A percentile compares a stretch with the other conserved stretches of the same genome.
Evolutionary conservation across 2,113 vertebrate species (phyloP).

Genomic region (Cisticola juncidis): DNA sequence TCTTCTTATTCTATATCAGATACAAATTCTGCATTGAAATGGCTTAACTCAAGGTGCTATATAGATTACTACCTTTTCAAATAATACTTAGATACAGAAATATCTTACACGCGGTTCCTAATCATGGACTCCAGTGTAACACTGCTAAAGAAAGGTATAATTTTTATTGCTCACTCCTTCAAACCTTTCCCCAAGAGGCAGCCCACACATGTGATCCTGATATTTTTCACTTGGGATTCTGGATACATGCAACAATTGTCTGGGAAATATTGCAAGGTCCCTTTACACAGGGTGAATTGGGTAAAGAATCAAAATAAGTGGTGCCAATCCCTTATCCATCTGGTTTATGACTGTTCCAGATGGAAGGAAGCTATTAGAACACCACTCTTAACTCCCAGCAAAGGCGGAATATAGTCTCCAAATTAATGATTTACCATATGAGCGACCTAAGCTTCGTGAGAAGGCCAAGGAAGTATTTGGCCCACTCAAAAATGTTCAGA

Average conservation of each 20-base stretch:
- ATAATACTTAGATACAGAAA: neutral
- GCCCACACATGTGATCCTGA: neutral
- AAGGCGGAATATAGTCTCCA: conserved; percentile 31
- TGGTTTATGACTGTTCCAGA: conserved; percentile 64
- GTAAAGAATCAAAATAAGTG: conserved; percentile 49
- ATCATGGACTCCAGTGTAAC: neutral
- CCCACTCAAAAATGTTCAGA: conserved; percentile 67
- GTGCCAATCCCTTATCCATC: conserved; percentile 64
- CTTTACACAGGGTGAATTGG: conserved; percentile 37
- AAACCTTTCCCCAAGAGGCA: neutral
- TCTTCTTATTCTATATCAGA: neutral
- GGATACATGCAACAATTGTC: conserved; percentile 51
- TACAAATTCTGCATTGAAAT: neutral
- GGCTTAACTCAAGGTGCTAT: neutral
- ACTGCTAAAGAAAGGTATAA: neutral
- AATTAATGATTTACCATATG: conserved; percentile 61
- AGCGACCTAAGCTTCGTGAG: conserved; percentile 30
- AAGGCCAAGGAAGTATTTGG: conserved; percentile 68
- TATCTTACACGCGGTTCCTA: neutral
- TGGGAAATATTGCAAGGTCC: conserved; percentile 17
- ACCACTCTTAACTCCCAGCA: conserved; percentile 49
- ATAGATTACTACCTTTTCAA: neutral
- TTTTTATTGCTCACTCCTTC: neutral
- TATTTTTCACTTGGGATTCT: conserved; percentile 21
- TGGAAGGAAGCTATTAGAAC: conserved; percentile 60